These are phyloP conservation scores for Gymnodraco acuticeps DNA, from an alignment of 2,797 vertebrate species.

Conservation along the genomic window DNA sequence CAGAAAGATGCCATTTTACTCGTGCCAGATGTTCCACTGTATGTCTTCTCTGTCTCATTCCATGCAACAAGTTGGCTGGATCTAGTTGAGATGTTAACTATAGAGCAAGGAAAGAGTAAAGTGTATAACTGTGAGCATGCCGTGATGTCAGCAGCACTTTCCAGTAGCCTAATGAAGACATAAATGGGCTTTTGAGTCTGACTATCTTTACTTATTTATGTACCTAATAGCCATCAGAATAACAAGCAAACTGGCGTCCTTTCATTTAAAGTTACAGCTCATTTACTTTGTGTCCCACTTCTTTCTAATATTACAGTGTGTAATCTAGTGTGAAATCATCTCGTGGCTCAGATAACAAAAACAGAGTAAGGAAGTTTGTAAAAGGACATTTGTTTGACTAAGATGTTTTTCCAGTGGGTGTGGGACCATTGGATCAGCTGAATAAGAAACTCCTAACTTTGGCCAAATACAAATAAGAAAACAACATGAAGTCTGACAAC, in stretches of 20 bases:
- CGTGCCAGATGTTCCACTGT: too few species aligned
- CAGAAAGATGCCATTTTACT: too few species aligned
- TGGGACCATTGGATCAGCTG: conserved; percentile 20
- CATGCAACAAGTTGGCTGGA: not conserved
- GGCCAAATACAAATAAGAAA: not conserved
- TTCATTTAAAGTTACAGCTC: conserved; percentile 47
- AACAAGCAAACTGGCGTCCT: conserved; percentile 13
- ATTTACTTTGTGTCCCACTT: conserved; percentile 40
- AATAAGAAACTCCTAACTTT: conserved; percentile 5
- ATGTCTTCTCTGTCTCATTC: not conserved
- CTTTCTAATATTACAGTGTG: conserved; percentile 29
- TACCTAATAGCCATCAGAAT: not conserved
- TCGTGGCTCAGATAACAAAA: conserved; percentile 40
- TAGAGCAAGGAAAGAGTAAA: not conserved
- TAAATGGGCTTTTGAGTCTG: not conserved
- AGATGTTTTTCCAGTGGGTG: conserved; percentile 12
- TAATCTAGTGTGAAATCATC: conserved; percentile 57
- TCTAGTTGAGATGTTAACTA: not conserved
- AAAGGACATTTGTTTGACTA: conserved; percentile 31
- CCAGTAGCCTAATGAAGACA: not conserved
- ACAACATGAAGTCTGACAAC: not conserved
- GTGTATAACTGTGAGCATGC: not conserved
- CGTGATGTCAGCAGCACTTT: not conserved
- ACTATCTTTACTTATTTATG: not conserved
- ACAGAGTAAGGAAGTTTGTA: conserved; percentile 10